phyloP scores from a whole-genome alignment of 2,113 vertebrate genomes.

The Motacilla alba region DNA sequence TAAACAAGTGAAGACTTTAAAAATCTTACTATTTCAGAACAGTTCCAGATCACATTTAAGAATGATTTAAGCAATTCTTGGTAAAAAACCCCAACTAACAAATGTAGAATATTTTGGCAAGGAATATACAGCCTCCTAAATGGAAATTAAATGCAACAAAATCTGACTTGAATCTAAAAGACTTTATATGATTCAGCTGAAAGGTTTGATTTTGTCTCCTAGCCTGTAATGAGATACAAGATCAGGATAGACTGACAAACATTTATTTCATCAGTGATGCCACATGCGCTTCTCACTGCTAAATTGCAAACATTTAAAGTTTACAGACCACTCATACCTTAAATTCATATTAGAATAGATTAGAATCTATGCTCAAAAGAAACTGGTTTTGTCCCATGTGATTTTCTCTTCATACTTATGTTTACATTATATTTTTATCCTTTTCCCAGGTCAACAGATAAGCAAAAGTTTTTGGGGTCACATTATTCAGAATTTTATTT shows the following conservation, averaged over 20 bases:
- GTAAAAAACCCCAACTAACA: rapidly evolving
- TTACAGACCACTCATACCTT: neutral
- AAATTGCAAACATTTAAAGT: neutral
- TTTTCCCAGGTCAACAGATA: neutral
- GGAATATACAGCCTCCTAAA: neutral
- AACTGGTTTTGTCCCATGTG: neutral
- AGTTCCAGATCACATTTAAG: neutral
- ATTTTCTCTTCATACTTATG: neutral
- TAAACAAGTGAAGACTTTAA: neutral
- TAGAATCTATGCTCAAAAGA: neutral
- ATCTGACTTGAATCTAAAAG: neutral
- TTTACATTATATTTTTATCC: neutral
- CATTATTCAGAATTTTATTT: neutral
- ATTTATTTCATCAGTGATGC: neutral
- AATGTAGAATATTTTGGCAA: neutral
- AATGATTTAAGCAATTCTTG: neutral
- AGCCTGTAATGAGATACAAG: neutral
- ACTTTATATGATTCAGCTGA: neutral
- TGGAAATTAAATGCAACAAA: neutral
- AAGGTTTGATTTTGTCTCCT: neutral
- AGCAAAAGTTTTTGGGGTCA: neutral
- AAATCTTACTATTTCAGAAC: neutral
- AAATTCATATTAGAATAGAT: neutral
- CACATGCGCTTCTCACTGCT: neutral
- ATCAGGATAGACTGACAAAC: neutral